Evolutionary conservation across 2,113 vertebrate species (phyloP).

Genomic region (Mionectes macconnelli): DNA sequence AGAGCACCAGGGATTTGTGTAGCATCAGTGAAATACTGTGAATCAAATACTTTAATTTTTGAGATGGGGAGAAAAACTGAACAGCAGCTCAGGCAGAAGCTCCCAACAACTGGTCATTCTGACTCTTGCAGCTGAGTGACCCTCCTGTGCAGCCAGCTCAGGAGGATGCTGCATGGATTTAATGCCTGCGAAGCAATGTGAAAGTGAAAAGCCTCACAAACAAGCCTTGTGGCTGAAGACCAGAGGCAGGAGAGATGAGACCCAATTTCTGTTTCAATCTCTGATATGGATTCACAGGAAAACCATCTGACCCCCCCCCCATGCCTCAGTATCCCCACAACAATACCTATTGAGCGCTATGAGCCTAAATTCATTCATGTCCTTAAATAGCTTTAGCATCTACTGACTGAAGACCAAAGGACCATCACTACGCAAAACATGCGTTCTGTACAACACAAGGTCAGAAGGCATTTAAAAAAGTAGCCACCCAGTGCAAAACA

Average conservation of each 20-base stretch:
- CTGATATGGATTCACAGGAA: background rate
- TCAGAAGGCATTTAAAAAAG: background rate
- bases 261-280: background rate
- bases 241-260: background rate
- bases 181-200: background rate
- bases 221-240: background rate
- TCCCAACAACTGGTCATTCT: background rate
- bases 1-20: background rate
- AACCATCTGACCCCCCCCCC: background rate
- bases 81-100: background rate
- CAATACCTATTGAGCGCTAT: background rate
- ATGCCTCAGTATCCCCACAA: background rate
- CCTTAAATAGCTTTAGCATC: background rate
- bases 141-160: background rate
- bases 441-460: background rate
- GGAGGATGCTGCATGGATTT: background rate
- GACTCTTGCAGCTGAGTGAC: background rate
- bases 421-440: background rate
- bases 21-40: background rate
- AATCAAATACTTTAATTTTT: background rate
- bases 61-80: background rate
- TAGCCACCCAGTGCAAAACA: background rate
- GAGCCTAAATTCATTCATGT: background rate
- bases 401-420: background rate
- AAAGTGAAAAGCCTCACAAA: background rate